Conservation (phyloP, 2,113 vertebrate genomes). For the Gallinago paraguaiae region DNA sequence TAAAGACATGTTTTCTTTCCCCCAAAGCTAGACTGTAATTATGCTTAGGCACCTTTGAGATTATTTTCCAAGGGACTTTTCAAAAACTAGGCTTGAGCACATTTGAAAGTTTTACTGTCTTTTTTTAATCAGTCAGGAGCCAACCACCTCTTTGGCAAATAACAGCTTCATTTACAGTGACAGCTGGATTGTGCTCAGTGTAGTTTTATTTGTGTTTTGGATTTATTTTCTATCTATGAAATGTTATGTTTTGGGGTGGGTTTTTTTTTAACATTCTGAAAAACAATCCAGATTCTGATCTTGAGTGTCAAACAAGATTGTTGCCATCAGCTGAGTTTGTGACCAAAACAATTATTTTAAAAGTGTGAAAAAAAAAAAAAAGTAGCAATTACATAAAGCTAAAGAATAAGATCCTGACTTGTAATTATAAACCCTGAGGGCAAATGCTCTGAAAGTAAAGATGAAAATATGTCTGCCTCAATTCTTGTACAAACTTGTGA, state of each 20-base stretch:
- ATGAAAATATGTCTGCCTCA: neutral
- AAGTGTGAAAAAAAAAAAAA: neutral
- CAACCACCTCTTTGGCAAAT: neutral
- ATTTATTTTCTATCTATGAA: neutral
- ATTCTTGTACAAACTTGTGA: neutral
- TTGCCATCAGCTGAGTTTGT: neutral
- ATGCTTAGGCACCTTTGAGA: neutral
- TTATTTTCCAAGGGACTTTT: neutral
- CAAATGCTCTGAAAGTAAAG: neutral
- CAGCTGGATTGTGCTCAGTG: neutral
- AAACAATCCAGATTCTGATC: neutral
- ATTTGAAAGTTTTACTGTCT: conserved; percentile 5
- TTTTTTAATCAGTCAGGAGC: neutral
- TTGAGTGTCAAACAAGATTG: neutral
- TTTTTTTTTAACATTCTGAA: neutral
- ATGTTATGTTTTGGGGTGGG: neutral
- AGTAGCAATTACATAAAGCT: neutral
- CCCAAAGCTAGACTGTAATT: neutral
- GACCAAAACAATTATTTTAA: neutral
- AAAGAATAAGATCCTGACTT: conserved; percentile 11
- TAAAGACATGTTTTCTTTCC: neutral
- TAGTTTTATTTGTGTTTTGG: neutral
- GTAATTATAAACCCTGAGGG: neutral
- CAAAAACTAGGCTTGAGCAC: neutral
- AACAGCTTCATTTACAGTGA: neutral